Base-by-base conservation (phyloP, 2,797 vertebrate species). In the Ctenochaetus hawaiiensis region DNA sequence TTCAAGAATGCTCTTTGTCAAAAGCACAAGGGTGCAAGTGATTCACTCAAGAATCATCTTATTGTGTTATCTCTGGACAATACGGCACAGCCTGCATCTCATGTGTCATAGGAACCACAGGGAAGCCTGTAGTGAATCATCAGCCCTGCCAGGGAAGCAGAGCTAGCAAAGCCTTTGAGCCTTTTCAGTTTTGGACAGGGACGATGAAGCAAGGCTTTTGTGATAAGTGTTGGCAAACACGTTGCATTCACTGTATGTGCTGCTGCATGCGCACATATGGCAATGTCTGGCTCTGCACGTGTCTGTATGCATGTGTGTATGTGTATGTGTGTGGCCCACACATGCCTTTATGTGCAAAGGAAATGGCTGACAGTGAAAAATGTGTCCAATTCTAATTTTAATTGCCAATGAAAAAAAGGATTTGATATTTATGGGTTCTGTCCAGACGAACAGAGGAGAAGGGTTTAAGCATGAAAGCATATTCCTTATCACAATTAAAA, bases 341-440 rank as follows among this genome's bases (percentile, higher is more conserved):
- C 83, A 65, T 65, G 76, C 87, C 81, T 87, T 77, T 89, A 76
- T 85, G 75, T 68, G 81, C 77, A 87, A 86, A 88, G 86, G 87
- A 93, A 94, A 92, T 67, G 78, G 90, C 90, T 92, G 93, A 93
- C 91, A 92, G 78, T 92, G 91, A 93, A 90, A 93, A 92, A 93
- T 93, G 79, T 90, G 91, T 88, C 89, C 92, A 90, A 92, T 93
- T 94, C 85, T 78, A 83, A 93, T 94, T 92, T 92, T 93, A 93
- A 93, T 92, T 93, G 91, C 80, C 78, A 90, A 67, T 89, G 80
- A 86, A 86, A 85, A 89, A 90, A 86, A 61, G 64, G 71, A 70
- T 90, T 87, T 87, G 74, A 89, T 91, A 91, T 93, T 92, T 91
- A 88, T 87, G 86, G 82, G 75, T 69, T 88, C 78, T 89, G 91